Evolutionary conservation across 2,113 vertebrate genomes (phyloP), one percentile per base, ranked within the genome.

Genomic region (Merops nubicus): DNA sequence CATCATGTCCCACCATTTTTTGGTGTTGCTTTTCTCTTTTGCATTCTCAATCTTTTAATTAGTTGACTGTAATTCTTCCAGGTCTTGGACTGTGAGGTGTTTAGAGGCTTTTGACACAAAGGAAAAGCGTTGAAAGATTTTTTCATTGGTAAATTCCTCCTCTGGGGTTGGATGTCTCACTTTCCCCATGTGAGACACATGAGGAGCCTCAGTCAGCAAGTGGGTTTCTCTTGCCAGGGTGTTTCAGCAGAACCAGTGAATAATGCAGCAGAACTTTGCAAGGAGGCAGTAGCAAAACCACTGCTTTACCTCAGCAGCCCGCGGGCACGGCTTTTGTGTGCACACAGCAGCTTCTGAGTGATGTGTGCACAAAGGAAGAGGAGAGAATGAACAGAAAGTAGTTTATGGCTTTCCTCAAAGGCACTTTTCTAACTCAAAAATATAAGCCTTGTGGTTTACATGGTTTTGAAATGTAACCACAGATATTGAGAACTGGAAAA

Each of bases 401-500:
- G 48, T 93, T 96, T n/a, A 94, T 75, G 80, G 73, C 53, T 95
- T 96, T 91, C 90, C 94, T 96, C 88, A 93, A 83, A 90, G 95
- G 83, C 88, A 53, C 43, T 91, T 93, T 94, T 78, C 68, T 84
- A 84, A 60, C 90, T 94, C 43, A 93, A 75, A 96, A 93, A 84
- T 94, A 72, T 28, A 78, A 96, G 76, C 59, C 56, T 80, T 96
- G 96, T 91, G 96, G 95, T 97, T 96, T 96, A 8, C 47, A 83
- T 90, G 89, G 94, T 91, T 97, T 97, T 95, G 88, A 94, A 94
- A 93, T 9, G 47, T 88, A 94, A 96, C 95, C 96, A 34, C 96
- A 96, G 56, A 86, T 59, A 67, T 21, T 81, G 88, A 89, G 82
- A 85, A 88, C 78, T 95, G 87, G 95, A 94, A 93, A 63, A 53